Conservation (phyloP, 2,113 vertebrate species). For the Paradoxurus hermaphroditus region DNA sequence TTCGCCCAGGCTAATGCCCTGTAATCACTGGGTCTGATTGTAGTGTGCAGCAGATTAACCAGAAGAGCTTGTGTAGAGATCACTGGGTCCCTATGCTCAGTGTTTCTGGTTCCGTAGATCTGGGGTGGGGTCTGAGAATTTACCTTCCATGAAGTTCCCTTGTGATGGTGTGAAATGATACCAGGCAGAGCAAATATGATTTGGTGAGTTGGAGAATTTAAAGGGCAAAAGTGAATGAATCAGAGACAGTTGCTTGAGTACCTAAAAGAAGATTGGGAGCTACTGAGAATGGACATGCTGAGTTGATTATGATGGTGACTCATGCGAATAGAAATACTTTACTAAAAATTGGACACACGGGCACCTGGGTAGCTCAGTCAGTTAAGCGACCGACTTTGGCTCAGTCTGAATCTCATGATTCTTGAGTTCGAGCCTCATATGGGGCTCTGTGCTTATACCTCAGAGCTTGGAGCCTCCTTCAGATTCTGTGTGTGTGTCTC, state of each 20-base stretch:
- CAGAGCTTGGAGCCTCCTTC: too few relatives aligned
- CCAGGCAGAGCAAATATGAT: neutral
- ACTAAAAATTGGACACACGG: neutral
- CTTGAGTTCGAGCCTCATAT: too few relatives aligned
- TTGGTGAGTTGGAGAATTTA: slow-evolving; percentile 4
- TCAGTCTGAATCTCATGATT: too few relatives aligned
- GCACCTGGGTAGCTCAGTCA: neutral
- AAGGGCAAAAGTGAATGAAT: neutral
- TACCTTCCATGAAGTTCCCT: neutral
- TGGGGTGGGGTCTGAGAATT: neutral
- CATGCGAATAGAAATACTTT: neutral
- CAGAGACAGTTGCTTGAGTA: slow-evolving; percentile 3
- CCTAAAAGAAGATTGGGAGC: neutral
- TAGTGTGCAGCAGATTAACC: neutral
- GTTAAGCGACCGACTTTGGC: too few relatives aligned
- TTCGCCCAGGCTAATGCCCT: neutral
- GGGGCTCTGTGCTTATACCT: too few relatives aligned
- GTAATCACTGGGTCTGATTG: neutral
- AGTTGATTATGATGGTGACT: neutral
- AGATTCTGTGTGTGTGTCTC: too few relatives aligned
- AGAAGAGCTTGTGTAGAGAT: neutral
- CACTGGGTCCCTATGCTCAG: neutral
- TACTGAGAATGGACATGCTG: neutral
- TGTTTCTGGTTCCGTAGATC: neutral
- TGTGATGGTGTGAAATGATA: neutral